These are phyloP conservation scores for Teleiodes luculella DNA, from an alignment of 2,888 invertebrate species.

Conservation along the genomic window DNA sequence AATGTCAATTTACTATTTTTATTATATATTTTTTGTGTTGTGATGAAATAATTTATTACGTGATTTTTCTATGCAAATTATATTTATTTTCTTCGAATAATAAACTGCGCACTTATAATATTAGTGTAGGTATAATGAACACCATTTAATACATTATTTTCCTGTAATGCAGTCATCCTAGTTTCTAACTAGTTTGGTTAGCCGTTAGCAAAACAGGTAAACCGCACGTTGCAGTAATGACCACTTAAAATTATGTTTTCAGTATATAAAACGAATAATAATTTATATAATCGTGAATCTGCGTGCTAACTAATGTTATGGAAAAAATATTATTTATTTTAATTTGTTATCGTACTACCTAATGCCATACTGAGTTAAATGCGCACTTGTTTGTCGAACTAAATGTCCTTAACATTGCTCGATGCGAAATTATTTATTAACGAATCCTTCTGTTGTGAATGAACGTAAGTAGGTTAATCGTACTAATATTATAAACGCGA, in stretches of 20 bases:
- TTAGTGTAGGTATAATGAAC: neutral
- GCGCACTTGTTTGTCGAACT: neutral
- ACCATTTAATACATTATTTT: constrained; percentile 33
- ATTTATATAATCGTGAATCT: neutral
- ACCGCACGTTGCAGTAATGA: constrained; percentile 38
- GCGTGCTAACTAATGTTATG: neutral
- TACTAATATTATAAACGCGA: too few relatives aligned
- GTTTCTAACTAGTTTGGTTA: constrained; percentile 26
- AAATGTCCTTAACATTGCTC: too few relatives aligned
- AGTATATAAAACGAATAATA: constrained; percentile 1
- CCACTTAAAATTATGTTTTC: neutral
- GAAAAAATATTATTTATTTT: too few relatives aligned
- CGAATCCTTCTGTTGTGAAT: too few relatives aligned
- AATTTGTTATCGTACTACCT: neutral
- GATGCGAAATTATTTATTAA: too few relatives aligned
- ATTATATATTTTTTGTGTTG: too few relatives aligned
- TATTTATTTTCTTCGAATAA: too few relatives aligned
- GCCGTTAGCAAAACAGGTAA: constrained; percentile 55
- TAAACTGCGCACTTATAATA: neutral
- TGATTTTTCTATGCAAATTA: too few relatives aligned
- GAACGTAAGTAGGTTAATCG: too few relatives aligned
- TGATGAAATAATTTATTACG: too few relatives aligned
- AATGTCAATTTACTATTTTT: too few relatives aligned
- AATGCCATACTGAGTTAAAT: neutral
- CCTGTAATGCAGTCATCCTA: constrained; percentile 33